A percentile compares a stretch with the other conserved stretches of the same genome.
Evolutionary conservation across 1,140 invertebrate genomes (phyloP).

Genomic region (Zeugodacus cucurbitae): DNA sequence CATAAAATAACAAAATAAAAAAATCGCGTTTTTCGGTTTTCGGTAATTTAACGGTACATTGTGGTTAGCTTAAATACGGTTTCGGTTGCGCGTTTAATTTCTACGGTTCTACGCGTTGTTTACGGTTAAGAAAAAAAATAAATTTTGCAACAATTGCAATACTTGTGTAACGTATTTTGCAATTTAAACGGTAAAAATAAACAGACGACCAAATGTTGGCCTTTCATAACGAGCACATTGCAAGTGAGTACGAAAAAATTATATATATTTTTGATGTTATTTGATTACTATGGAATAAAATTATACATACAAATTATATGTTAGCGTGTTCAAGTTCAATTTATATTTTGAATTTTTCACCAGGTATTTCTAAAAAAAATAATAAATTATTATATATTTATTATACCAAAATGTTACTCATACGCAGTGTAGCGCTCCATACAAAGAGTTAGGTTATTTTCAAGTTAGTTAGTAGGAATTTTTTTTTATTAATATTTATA

Average conservation of each 20-base stretch:
- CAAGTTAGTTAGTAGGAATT: too few species aligned
- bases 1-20: not conserved
- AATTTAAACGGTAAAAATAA: not conserved
- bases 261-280: too few species aligned
- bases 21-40: not conserved
- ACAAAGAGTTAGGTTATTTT: too few species aligned
- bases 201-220: slow-evolving; percentile 47
- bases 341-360: too few species aligned
- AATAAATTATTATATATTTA: too few species aligned
- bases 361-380: too few species aligned
- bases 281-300: too few species aligned
- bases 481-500: too few species aligned
- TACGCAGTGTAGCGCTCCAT: too few species aligned
- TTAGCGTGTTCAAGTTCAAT: too few species aligned
- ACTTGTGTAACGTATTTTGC: not conserved
- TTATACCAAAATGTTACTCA: too few species aligned
- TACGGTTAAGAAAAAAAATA: not conserved
- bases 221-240: slow-evolving; percentile 50
- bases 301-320: too few species aligned
- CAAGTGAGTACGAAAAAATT: slow-evolving; percentile 45
- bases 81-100: slow-evolving; percentile 10
- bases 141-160: not conserved
- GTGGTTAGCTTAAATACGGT: not conserved
- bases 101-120: not conserved
- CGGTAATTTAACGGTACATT: not conserved